phyloP scores from a whole-genome alignment of 2,888 invertebrate species.

The Apodemia duryi region DNA sequence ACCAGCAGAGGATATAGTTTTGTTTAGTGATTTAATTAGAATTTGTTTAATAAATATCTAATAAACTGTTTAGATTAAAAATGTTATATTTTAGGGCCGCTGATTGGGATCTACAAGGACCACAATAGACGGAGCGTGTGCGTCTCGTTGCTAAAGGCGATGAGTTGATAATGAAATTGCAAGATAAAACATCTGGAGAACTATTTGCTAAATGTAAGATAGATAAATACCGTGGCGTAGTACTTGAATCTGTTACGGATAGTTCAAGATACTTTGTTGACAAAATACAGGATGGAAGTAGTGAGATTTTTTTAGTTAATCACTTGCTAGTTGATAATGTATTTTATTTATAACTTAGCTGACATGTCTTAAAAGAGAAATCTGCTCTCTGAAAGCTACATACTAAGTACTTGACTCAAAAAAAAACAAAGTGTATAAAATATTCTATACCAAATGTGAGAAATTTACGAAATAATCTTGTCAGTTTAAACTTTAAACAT shows the following conservation, averaged over 20 bases:
- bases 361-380: too few species aligned
- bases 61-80: neutral
- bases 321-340: too few species aligned
- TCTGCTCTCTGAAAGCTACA: too few species aligned
- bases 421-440: too few species aligned
- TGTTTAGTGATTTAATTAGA: slow-evolving; percentile 33
- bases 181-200: slow-evolving; percentile 96
- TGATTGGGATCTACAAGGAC: slow-evolving; percentile 98
- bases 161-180: slow-evolving; percentile 93
- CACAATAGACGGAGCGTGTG: slow-evolving; percentile 99
- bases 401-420: too few species aligned
- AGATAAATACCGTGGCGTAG: slow-evolving; percentile 95
- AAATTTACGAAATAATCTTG: too few species aligned
- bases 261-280: slow-evolving; percentile 98
- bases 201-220: slow-evolving; percentile 98
- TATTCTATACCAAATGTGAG: too few species aligned
- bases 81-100: slow-evolving; percentile 86
- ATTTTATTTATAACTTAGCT: too few species aligned
- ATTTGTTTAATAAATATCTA: neutral
- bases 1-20: slow-evolving; percentile 98
- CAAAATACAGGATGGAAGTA: slow-evolving; percentile 95
- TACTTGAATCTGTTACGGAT: slow-evolving; percentile 97
- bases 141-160: slow-evolving; percentile 93
- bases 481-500: too few species aligned
- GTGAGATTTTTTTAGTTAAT: slow-evolving; percentile 54